Percentiles rank a stretch among this genome's conserved stretches.
Conservation (phyloP, 1,140 invertebrate species). For the Zaprionus ghesquierei region DNA sequence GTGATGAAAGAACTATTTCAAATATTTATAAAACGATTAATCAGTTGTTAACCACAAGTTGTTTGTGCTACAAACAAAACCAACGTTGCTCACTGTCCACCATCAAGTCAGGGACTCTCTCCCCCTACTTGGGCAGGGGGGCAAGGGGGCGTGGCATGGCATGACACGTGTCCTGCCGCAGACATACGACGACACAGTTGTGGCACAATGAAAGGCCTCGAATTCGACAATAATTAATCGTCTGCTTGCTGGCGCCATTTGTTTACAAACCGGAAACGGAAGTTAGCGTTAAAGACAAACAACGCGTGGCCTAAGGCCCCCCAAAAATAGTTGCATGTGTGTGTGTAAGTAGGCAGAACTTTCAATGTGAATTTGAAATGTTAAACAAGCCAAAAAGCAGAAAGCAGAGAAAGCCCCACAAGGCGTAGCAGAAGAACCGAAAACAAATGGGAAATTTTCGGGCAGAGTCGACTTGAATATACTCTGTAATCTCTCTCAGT, state of each 20-base stretch:
- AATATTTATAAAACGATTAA: conserved; percentile 43
- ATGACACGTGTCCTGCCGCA: conserved; percentile 38
- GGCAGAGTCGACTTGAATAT: not conserved
- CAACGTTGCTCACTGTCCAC: not conserved
- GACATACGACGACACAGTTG: conserved; percentile 1
- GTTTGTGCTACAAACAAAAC: conserved; percentile 11
- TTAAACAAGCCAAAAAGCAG: conserved; percentile 36
- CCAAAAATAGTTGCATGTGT: not conserved
- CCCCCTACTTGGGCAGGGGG: too few species aligned
- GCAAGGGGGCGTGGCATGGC: conserved; percentile 2
- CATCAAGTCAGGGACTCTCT: not conserved
- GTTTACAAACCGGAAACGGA: conserved; percentile 75
- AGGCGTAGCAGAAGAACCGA: not conserved
- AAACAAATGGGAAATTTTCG: not conserved
- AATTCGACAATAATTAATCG: conserved; percentile 77
- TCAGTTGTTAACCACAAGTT: conserved; percentile 16
- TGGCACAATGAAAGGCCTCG: conserved; percentile 15
- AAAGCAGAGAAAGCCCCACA: not conserved
- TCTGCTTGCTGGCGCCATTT: conserved; percentile 70
- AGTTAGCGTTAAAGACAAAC: conserved; percentile 65
- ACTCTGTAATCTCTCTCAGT: too few species aligned
- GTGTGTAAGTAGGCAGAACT: conserved; percentile 36
- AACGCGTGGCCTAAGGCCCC: conserved; percentile 11
- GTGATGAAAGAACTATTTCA: conserved; percentile 1
- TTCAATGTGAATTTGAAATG: conserved; percentile 61